phyloP scores from a whole-genome alignment of 2,797 vertebrate species.

The Aphelocoma californica region DNA sequence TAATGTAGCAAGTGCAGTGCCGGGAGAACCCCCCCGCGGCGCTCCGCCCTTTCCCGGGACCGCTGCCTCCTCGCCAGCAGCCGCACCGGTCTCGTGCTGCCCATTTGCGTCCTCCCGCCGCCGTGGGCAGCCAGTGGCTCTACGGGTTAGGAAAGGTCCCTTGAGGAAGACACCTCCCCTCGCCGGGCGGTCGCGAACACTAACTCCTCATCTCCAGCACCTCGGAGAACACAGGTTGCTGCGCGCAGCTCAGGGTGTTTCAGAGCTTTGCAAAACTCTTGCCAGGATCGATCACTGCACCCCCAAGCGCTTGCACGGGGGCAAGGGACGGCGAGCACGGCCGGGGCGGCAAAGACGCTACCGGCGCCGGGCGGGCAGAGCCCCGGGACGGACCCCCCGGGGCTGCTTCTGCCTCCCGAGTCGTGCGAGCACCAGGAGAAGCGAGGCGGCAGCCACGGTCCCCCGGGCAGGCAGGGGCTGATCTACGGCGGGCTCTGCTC shows the following conservation, averaged over 20 bases:
- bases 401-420: neutral
- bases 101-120: slow-evolving; percentile 24
- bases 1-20: slow-evolving; percentile 40
- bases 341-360: neutral
- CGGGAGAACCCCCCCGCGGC: neutral
- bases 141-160: neutral
- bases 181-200: neutral
- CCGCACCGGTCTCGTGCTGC: neutral
- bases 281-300: neutral
- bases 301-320: neutral
- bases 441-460: neutral
- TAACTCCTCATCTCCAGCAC: neutral
- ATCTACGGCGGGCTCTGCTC: neutral
- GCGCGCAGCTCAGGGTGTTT: neutral
- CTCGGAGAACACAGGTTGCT: slow-evolving; percentile 54
- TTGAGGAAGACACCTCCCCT: neutral
- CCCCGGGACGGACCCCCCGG: neutral
- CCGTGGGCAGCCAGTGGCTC: neutral
- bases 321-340: neutral
- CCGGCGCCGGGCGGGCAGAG: neutral
- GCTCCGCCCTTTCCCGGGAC: slow-evolving; percentile 65
- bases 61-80: slow-evolving; percentile 50
- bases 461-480: neutral
- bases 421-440: neutral
- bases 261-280: slow-evolving; percentile 37